Evolutionary conservation across 1,140 invertebrate species (phyloP), one percentile per base, ranked within the genome.

Genomic region (Diuraphis noxia): DNA sequence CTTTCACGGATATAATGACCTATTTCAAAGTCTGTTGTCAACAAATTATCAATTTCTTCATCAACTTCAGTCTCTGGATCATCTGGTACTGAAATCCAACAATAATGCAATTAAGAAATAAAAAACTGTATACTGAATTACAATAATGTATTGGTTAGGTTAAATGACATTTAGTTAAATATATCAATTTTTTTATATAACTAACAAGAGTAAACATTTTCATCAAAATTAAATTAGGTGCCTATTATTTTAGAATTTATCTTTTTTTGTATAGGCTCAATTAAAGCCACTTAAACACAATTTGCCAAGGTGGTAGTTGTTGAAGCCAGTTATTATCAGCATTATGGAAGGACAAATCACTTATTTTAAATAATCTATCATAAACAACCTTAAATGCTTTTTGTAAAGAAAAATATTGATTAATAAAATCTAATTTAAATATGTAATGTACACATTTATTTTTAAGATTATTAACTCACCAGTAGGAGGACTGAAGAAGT

Each of bases 1-100:
- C 97, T 95, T 93, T 99, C 98, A 93, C 98, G 96, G 93, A 99
- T 97, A 94, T 99, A 99, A 94, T 99, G 98, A n/a, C 98, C 98
- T 94, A 99, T 98, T 95, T 99, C 98, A 94, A 98, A 99, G 95
- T 99, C 98, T 92, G 96, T 96, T 9, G 97, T 97, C 92, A 99
- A 94, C 89, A 98, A 94, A 93, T 96, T 95, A 94, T 96, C 95
- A 36, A 95, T 95, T 52, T 97, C 96, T 90, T 96, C 96, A 93
- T 98, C 96, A 79, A 98, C 94, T 92, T 97, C 96, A 93, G 95
- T 94, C 88, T 95, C 95, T 38, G 94, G 92, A 93, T 95, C 95
- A 91, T 96, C 95, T 88, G 95, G 95, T 92, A 96, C 95, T 95
- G 77, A 93, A 93, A 92, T 81, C 34, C 40, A 77, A 92, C 88